Conservation (phyloP, 2,113 vertebrate genomes). For the Erinaceus europaeus region DNA sequence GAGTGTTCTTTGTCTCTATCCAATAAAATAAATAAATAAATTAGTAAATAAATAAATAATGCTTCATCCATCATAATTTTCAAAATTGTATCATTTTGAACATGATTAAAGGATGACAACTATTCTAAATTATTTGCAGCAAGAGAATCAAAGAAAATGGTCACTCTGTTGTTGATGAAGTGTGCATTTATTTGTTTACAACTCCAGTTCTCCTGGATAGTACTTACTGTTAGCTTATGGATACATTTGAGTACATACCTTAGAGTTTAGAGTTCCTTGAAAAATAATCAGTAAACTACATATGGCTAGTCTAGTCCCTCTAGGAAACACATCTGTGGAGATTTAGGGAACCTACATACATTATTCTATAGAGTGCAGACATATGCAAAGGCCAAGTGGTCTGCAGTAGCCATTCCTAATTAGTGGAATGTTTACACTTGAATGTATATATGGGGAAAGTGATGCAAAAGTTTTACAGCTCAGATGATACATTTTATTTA, state of each 20-base stretch:
- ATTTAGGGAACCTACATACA: background rate
- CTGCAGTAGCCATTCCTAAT: background rate
- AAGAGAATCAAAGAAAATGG: background rate
- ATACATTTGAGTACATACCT: background rate
- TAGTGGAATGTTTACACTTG: background rate
- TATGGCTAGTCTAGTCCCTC: background rate
- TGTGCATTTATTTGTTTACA: conserved; percentile 40
- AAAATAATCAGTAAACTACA: conserved; percentile 5
- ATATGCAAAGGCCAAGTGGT: conserved; percentile 20
- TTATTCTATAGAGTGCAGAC: background rate
- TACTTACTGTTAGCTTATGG: background rate
- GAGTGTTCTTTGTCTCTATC: too few relatives aligned
- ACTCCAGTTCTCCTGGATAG: background rate
- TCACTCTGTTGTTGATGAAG: background rate
- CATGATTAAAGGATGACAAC: conserved; percentile 12
- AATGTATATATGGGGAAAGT: background rate
- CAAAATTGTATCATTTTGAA: background rate
- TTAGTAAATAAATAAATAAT: too few relatives aligned
- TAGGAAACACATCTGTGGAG: background rate
- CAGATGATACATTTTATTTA: background rate
- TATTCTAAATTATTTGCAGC: conserved; percentile 1
- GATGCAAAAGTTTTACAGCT: background rate
- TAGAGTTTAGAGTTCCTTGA: conserved; percentile 7
- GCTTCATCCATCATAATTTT: background rate
- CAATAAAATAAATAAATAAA: too few relatives aligned